Conservation (phyloP, 2,113 vertebrate genomes). For the Cinclus cinclus region DNA sequence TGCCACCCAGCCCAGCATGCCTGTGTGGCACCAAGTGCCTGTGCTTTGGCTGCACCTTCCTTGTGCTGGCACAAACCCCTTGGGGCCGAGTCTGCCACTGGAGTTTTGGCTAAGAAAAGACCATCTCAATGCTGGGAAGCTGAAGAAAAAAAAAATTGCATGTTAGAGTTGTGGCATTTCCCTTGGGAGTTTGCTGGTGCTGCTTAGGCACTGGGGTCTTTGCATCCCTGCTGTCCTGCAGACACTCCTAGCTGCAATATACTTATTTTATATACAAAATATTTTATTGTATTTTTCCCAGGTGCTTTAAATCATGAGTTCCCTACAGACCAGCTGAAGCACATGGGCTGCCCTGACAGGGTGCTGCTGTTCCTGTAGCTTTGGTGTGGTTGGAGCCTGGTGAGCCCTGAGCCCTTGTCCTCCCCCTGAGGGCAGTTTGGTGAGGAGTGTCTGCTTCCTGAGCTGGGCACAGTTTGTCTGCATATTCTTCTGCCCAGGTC, state of each 20-base stretch:
- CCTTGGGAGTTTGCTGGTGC: neutral
- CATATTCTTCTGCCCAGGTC: neutral
- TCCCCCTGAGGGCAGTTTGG: accelerated
- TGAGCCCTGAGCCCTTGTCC: neutral
- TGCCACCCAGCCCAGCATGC: neutral
- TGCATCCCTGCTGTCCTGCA: neutral
- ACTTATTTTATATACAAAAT: neutral
- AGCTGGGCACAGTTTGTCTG: neutral
- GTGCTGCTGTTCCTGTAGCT: neutral
- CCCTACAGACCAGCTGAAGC: accelerated
- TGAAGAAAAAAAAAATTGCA: neutral
- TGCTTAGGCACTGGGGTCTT: accelerated
- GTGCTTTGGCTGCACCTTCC: neutral
- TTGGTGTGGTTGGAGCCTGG: neutral
- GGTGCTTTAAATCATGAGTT: neutral
- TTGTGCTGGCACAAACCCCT: neutral
- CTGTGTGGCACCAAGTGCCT: accelerated
- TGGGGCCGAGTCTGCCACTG: neutral
- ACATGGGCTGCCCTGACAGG: accelerated
- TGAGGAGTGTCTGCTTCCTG: neutral
- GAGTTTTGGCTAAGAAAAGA: neutral
- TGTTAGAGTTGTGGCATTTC: neutral
- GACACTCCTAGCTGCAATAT: neutral
- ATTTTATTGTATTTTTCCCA: neutral
- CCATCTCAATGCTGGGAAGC: neutral